phyloP scores from a whole-genome alignment of 2,888 invertebrate genomes.

The Idaea straminata region DNA sequence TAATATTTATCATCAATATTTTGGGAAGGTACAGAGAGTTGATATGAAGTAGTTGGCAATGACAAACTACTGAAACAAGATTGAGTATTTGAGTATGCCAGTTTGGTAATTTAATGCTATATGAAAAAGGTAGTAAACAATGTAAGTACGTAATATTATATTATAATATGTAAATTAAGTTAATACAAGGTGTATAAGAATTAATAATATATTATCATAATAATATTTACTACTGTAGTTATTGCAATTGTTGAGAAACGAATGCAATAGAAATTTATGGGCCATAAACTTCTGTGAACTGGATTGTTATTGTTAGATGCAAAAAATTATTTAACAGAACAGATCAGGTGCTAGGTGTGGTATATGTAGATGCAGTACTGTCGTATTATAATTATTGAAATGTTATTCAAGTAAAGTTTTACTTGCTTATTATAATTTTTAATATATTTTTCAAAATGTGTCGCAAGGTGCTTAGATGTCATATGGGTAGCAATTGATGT shows the following conservation, averaged over 20 bases:
- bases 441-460: too few relatives aligned
- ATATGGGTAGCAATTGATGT: too few relatives aligned
- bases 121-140: too few relatives aligned
- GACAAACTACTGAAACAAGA: too few relatives aligned
- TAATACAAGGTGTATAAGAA: background rate
- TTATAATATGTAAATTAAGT: background rate
- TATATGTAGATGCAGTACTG: background rate
- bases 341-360: too few relatives aligned
- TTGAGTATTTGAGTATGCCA: too few relatives aligned
- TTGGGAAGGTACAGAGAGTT: too few relatives aligned
- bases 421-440: background rate
- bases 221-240: background rate
- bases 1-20: background rate
- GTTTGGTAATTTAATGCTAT: too few relatives aligned
- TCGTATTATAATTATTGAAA: background rate
- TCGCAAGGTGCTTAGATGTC: too few relatives aligned
- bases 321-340: background rate
- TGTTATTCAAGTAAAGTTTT: background rate
- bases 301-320: background rate
- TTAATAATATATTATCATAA: background rate
- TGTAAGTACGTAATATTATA: background rate
- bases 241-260: background rate
- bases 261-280: background rate
- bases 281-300: background rate
- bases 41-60: too few relatives aligned